These are phyloP conservation scores for Leucophenga maculata DNA, from an alignment of 2,888 invertebrate species.

Conservation along the genomic window DNA sequence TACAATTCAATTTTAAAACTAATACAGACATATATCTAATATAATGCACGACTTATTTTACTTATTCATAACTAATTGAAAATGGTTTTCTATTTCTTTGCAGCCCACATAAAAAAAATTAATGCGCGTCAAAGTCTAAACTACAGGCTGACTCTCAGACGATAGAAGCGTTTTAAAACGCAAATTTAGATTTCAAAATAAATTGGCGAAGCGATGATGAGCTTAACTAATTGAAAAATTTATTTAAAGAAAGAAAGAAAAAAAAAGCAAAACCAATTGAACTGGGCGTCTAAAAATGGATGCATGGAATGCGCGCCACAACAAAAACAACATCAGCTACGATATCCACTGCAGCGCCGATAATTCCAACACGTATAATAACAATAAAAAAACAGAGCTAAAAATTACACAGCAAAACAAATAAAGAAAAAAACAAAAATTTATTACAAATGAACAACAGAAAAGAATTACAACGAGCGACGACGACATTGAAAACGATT, in stretches of 20 bases:
- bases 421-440: constrained; percentile 26
- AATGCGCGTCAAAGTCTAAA: too few relatives aligned
- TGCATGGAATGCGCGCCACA: constrained; percentile 36
- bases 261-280: neutral
- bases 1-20: too few relatives aligned
- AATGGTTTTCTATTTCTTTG: too few relatives aligned
- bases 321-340: constrained; percentile 26
- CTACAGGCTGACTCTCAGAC: too few relatives aligned
- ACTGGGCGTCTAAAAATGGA: constrained; percentile 45
- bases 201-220: neutral
- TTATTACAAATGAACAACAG: constrained; percentile 28
- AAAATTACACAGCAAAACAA: constrained; percentile 1
- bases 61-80: too few relatives aligned
- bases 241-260: neutral
- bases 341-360: neutral
- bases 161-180: neutral
- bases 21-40: too few relatives aligned
- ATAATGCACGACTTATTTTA: too few relatives aligned
- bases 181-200: neutral
- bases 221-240: constrained; percentile 1
- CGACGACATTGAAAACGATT: constrained; percentile 39
- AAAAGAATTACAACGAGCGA: constrained; percentile 31
- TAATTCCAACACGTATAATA: constrained; percentile 8
- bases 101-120: too few relatives aligned
- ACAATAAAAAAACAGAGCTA: constrained; percentile 2